A percentile compares a stretch with the other conserved stretches of the same genome.
Conservation (phyloP, 2,888 invertebrate genomes). For the Agrilus mali region DNA sequence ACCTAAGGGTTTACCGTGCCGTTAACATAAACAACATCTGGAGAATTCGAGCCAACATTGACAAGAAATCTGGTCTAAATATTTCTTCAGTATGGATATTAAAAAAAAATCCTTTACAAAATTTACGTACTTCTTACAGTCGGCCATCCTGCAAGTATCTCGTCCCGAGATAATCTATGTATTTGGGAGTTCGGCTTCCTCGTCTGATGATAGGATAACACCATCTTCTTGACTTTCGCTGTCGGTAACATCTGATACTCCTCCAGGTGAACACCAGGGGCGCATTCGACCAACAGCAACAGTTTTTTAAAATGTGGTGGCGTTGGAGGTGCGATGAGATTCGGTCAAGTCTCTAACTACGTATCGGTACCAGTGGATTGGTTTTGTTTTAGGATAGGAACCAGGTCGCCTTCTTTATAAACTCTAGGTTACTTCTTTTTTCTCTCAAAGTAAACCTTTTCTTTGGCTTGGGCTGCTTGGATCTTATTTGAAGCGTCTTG, state of each 20-base stretch:
- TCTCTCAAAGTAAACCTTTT: conserved; percentile 9
- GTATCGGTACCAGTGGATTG: conserved; percentile 8
- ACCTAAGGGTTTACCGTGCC: no score
- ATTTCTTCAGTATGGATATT: no score
- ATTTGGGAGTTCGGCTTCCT: conserved; percentile 1
- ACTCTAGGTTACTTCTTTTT: conserved; percentile 5
- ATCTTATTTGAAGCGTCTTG: conserved; percentile 4
- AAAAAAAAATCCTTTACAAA: no score
- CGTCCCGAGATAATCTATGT: not conserved
- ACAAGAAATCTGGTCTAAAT: no score
- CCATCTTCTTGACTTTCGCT: conserved; percentile 10
- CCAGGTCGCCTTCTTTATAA: conserved; percentile 11
- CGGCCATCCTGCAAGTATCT: conserved; percentile 3
- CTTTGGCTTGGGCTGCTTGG: conserved; percentile 3
- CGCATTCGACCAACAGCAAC: conserved; percentile 10
- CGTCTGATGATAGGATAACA: conserved; percentile 4
- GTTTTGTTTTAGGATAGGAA: conserved; percentile 11
- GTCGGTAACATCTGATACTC: conserved; percentile 10
- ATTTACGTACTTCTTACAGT: no score
- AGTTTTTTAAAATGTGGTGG: conserved; percentile 10
- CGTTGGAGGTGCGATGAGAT: conserved; percentile 4
- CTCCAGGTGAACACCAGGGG: conserved; percentile 6
- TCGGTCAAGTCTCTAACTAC: conserved; percentile 10
- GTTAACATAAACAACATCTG: no score
- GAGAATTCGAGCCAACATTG: no score